Base-by-base conservation (phyloP, 2,797 vertebrate species). In the Uromys caudimaculatus region DNA sequence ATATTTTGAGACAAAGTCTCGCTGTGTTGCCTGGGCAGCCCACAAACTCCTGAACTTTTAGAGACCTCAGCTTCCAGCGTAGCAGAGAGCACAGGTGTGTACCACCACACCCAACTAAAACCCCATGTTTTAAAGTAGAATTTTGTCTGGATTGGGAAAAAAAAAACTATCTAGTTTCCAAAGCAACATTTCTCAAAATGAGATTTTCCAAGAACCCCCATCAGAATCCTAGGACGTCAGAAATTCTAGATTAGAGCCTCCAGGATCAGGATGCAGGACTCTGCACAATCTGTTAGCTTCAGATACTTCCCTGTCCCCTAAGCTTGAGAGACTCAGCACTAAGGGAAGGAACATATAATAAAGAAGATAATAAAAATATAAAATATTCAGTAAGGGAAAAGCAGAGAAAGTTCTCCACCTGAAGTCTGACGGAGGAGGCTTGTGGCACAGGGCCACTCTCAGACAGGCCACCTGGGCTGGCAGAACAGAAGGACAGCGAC, bases 131-230 rank as follows among this genome's bases (percentile, higher is more conserved):
- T 85, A 41, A 93, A 89, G 62, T 56, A 95, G 58, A 69, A 9
- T 58, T 82, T 87, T 7, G 32, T 58, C 67, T 78, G 90, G 24
- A 73, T 81, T 60, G 17, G 2, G 11, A 2, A 44, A 67, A 29
- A 92, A 96, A 92, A n/a, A 60, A 92, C 19, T 87, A 58, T 75
- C 7, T 77, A 93, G 13, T 93, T 71, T 79, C 73, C 27, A 91
- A 86, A 96, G 50, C 52, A 92, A 23, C 52, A 13, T 93, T 96
- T 84, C 60, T 96, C 91, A 47, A 60, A 54, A 41, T 94, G 82
- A 32, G 41, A 52, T 88, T 94, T 90, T 54, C 89, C 54, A 83
- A 89, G 78, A 44, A 85, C 54, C 73, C 81, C 7, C 6, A 56
- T 62, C 62, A 94, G 56, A 78, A 83, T 81, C 82, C 75, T 67